Evolutionary conservation across 2,113 vertebrate genomes (phyloP).

Genomic region (Paralichthys olivaceus): DNA sequence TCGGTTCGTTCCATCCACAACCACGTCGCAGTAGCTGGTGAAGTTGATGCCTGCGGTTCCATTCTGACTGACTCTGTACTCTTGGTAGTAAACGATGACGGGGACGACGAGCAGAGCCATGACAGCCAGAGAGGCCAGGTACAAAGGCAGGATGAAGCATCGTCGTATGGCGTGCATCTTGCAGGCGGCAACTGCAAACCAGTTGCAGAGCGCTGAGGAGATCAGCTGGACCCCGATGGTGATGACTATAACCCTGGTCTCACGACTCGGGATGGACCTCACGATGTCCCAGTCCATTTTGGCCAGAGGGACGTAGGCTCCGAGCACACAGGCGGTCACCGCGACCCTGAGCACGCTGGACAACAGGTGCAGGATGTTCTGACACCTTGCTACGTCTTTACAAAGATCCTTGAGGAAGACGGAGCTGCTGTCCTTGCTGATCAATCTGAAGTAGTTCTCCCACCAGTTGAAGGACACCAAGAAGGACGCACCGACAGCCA

Average conservation of each 20-base stretch:
- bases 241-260: conserved; percentile 51
- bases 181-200: conserved; percentile 77
- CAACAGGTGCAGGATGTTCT: conserved; percentile 68
- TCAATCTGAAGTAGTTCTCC: conserved; percentile 70
- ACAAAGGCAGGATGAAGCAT: conserved; percentile 77
- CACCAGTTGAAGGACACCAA: conserved; percentile 80
- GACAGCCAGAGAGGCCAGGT: conserved; percentile 71
- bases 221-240: conserved; percentile 69
- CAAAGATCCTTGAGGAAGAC: conserved; percentile 44
- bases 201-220: conserved; percentile 78
- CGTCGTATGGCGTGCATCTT: conserved; percentile 80
- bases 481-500: conserved; percentile 69
- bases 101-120: conserved; percentile 60
- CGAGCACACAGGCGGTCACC: conserved; percentile 67
- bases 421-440: conserved; percentile 28
- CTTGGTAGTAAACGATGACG: conserved; percentile 26
- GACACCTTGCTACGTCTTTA: conserved; percentile 50
- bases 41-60: conserved; percentile 43
- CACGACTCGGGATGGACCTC: conserved; percentile 25
- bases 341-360: conserved; percentile 68
- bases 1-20: conserved; percentile 3
- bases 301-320: conserved; percentile 65
- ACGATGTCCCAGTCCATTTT: conserved; percentile 62
- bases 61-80: conserved; percentile 13
- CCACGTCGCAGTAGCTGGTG: conserved; percentile 44